phyloP scores from a whole-genome alignment of 2,797 vertebrate species.

The Microctenopoma steveboyesi region DNA sequence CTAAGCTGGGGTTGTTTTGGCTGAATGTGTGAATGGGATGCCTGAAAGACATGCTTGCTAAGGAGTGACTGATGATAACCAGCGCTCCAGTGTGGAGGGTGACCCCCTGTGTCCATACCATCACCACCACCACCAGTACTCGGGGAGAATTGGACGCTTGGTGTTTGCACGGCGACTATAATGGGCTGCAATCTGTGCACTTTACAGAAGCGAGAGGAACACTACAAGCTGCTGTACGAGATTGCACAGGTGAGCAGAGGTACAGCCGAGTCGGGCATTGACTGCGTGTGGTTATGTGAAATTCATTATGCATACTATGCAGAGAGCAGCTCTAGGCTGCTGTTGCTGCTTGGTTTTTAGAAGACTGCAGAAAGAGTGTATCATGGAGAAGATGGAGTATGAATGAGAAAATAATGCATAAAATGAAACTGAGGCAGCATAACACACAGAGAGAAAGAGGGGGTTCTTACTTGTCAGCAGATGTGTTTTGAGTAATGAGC shows the following conservation, averaged over 20 bases:
- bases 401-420: slow-evolving; percentile 42
- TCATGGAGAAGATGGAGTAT: slow-evolving; percentile 19
- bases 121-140: slow-evolving; percentile 76
- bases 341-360: slow-evolving; percentile 37
- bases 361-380: slow-evolving; percentile 16
- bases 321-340: slow-evolving; percentile 33
- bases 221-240: slow-evolving; percentile 99
- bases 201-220: slow-evolving; percentile 98
- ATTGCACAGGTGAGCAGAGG: slow-evolving; percentile 94
- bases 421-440: slow-evolving; percentile 44
- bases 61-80: slow-evolving; percentile 96
- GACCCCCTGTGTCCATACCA: slow-evolving; percentile 90
- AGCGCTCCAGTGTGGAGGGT: slow-evolving; percentile 90
- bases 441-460: slow-evolving; percentile 21
- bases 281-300: slow-evolving; percentile 22
- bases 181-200: slow-evolving; percentile 99
- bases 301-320: slow-evolving; percentile 44
- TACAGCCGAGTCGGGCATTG: slow-evolving; percentile 41
- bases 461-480: slow-evolving; percentile 45
- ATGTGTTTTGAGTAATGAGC: slow-evolving; percentile 67
- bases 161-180: slow-evolving; percentile 86
- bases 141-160: slow-evolving; percentile 81
- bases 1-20: slow-evolving; percentile 69
- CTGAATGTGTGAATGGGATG: slow-evolving; percentile 83
- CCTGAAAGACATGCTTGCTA: slow-evolving; percentile 79